Conservation (phyloP, 30 jellyfish, hydroid and myxozoan species). For the Cassiopea andromeda region DNA sequence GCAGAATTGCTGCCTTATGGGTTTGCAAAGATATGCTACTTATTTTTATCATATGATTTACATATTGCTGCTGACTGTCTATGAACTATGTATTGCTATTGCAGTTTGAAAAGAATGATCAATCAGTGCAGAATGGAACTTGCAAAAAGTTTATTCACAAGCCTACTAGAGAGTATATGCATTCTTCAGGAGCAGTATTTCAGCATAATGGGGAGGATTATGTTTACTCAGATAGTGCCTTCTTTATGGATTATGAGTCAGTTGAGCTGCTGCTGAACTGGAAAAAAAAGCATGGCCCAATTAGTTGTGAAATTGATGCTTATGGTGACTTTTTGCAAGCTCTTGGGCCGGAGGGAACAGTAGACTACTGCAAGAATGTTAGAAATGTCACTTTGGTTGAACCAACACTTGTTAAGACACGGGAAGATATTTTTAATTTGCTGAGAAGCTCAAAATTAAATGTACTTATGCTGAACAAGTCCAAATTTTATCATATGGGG, state of each 20-base stretch:
- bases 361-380: slow-evolving; percentile 82
- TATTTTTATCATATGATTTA: too few species aligned
- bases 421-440: slow-evolving; percentile 70
- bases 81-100: too few species aligned
- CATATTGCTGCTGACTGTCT: too few species aligned
- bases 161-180: slow-evolving; percentile 91
- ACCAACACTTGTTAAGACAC: slow-evolving; percentile 68
- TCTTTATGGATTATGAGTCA: slow-evolving; percentile 70
- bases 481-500: slow-evolving; percentile 95
- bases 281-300: slow-evolving; percentile 44
- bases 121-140: slow-evolving; percentile 52
- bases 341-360: slow-evolving; percentile 91
- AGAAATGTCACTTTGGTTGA: slow-evolving; percentile 79
- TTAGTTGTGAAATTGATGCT: slow-evolving; percentile 94
- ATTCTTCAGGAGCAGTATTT: slow-evolving; percentile 87
- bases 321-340: slow-evolving; percentile 96
- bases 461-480: slow-evolving; percentile 78
- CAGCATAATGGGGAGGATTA: slow-evolving; percentile 75
- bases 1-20: too few species aligned
- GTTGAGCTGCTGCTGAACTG: slow-evolving; percentile 70
- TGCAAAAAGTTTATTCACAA: slow-evolving; percentile 85
- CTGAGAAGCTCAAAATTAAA: slow-evolving; percentile 59
- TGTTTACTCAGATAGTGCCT: slow-evolving; percentile 93
- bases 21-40: too few species aligned
- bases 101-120: slow-evolving; percentile 12